Evolutionary conservation across 1,140 invertebrate genomes (phyloP).

Genomic region (Saccostrea cuccullata): DNA sequence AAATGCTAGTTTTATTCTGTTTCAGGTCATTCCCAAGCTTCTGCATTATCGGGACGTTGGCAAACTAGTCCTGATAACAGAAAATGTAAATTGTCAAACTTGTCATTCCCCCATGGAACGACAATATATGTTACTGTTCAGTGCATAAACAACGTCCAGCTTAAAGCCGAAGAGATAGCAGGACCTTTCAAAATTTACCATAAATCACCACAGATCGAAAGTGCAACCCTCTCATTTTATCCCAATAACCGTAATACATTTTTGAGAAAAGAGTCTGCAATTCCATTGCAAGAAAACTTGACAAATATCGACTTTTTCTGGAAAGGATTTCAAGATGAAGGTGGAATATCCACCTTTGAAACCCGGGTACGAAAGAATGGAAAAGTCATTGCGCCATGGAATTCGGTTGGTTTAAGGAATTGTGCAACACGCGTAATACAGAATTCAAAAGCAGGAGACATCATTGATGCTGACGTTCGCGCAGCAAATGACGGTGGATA

Average conservation of each 20-base stretch:
- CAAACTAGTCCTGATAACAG: not conserved
- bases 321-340: not conserved
- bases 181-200: conserved; percentile 13
- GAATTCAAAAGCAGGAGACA: not conserved
- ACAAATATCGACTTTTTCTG: not conserved
- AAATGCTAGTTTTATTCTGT: not conserved
- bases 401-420: not conserved
- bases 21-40: not conserved
- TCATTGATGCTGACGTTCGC: not conserved
- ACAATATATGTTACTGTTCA: not conserved
- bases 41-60: not conserved
- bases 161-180: not conserved
- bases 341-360: not conserved
- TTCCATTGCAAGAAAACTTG: not conserved
- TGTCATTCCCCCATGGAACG: not conserved
- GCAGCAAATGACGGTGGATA: not conserved
- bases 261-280: not conserved
- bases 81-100: not conserved
- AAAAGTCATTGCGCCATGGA: not conserved
- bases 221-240: not conserved
- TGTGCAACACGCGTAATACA: not conserved
- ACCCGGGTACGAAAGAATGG: not conserved
- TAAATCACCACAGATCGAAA: not conserved
- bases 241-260: not conserved
- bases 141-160: conserved; percentile 30